Percentiles rank a stretch among this genome's conserved stretches.
phyloP scores from a whole-genome alignment of 2,888 invertebrate species.

The Drosophila koepferae region DNA sequence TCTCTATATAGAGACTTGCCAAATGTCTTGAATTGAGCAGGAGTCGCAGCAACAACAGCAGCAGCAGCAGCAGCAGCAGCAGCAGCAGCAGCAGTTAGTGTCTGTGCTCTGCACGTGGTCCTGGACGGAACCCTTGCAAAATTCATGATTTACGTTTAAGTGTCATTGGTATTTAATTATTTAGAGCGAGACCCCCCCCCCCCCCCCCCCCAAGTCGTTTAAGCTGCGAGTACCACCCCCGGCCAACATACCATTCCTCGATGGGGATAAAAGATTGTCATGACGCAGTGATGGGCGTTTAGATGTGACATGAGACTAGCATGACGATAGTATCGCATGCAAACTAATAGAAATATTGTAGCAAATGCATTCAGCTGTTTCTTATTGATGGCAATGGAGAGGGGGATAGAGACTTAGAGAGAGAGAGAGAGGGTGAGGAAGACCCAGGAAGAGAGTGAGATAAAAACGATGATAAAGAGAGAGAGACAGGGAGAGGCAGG shows the following conservation, averaged over 20 bases:
- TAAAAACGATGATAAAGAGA: too few relatives aligned
- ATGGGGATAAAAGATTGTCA: slow-evolving; percentile 32
- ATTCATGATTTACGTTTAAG: slow-evolving; percentile 81
- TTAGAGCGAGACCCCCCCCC: slow-evolving; percentile 61
- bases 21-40: slow-evolving; percentile 40
- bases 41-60: slow-evolving; percentile 17
- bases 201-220: slow-evolving; percentile 62
- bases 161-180: slow-evolving; percentile 79
- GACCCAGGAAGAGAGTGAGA: too few relatives aligned
- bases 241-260: slow-evolving; percentile 6
- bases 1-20: slow-evolving; percentile 13
- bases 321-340: slow-evolving; percentile 4
- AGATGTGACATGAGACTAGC: neutral
- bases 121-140: slow-evolving; percentile 57
- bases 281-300: slow-evolving; percentile 25
- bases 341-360: neutral
- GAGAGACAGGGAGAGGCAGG: too few relatives aligned
- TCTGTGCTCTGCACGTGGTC: slow-evolving; percentile 46
- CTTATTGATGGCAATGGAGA: too few relatives aligned
- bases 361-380: too few relatives aligned
- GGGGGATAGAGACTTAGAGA: too few relatives aligned
- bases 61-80: slow-evolving; percentile 19
- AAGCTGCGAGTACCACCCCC: slow-evolving; percentile 37
- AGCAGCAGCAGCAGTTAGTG: slow-evolving; percentile 11
- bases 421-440: too few relatives aligned